Percentiles rank a stretch among this genome's conserved stretches.
These are phyloP conservation scores for Mesitornis unicolor DNA, from an alignment of 2,113 vertebrate species.

Conservation along the genomic window DNA sequence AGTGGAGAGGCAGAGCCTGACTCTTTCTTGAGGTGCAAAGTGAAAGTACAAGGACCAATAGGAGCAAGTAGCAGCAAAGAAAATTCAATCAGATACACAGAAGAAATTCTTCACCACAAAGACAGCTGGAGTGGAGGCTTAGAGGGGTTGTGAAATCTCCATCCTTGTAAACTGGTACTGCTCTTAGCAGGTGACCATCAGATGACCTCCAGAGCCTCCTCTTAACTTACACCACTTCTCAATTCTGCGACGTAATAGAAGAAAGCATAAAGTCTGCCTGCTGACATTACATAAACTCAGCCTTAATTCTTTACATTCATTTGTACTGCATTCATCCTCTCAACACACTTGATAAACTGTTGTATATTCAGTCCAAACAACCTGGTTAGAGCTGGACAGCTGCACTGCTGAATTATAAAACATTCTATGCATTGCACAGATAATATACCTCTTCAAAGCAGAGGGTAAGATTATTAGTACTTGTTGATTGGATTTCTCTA, in stretches of 20 bases:
- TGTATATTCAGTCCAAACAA: not conserved
- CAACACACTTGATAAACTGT: not conserved
- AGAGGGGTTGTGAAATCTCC: not conserved
- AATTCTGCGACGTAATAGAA: not conserved
- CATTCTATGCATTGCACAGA: not conserved
- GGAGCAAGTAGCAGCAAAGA: not conserved
- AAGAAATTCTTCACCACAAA: not conserved
- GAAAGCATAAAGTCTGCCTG: not conserved
- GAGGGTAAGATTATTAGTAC: not conserved
- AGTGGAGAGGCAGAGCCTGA: not conserved
- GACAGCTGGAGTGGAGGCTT: not conserved
- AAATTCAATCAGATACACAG: not conserved
- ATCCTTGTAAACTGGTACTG: not conserved
- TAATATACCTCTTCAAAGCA: not conserved
- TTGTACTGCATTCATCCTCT: not conserved
- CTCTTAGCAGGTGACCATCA: not conserved
- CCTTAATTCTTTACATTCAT: not conserved
- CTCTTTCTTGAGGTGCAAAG: not conserved
- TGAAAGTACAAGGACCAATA: not conserved
- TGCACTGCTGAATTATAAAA: not conserved
- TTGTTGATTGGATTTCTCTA: not conserved
- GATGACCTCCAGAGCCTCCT: fast-evolving
- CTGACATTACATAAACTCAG: not conserved
- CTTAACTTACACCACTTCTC: not conserved
- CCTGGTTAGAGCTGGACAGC: not conserved